Base-by-base conservation (phyloP, 2,797 vertebrate species). In the Pygocentrus nattereri region DNA sequence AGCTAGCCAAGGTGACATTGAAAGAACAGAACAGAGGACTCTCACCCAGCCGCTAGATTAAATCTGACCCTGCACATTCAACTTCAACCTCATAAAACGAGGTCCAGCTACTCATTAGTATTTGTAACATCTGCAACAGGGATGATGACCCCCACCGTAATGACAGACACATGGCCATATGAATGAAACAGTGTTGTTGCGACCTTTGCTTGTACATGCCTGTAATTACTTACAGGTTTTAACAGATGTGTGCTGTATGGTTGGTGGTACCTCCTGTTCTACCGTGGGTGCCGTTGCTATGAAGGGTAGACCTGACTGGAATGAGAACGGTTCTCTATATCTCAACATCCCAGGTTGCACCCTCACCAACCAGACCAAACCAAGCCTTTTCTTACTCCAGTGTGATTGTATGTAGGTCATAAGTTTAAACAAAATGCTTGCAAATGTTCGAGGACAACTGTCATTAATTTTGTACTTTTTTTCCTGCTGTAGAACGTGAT, bases 81-180 rank as follows among this genome's bases (percentile, higher is more conserved):
- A 94, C 93, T 94, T 93, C 94, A 92, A 95, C 94, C 94, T 92
- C 94, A 94, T 95, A 94, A 95, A 95, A 80, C 82, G 75, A 91
- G 87, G 10, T 80, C 88, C 81, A 67, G 90, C 94, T 94, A 93
- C 91, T 95, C 92, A 95, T 95, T 95, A 94, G 91, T 90, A 90
- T 91, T 89, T 90, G 93, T 92, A 95, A 94, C 94, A 95, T 93
- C 95, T 95, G 95, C 90, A 92, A 85, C 78, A 85, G 86, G 86
- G 88, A 89, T 82, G 83, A 91, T 92, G 92, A 94, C 90, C 90
- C 41, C 83, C 81, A 11, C 89, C 80, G 88, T 94, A 95, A 94
- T 93, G 93, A 93, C 90, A 94, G 94, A 92, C 93, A 88, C 76
- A 84, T 88, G 90, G 81, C 85, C 89, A 90, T 92, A 92, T 93